Percentiles rank a stretch among this genome's conserved stretches.
Conservation (phyloP, 2,113 vertebrate species). For the Sialia sialis region DNA sequence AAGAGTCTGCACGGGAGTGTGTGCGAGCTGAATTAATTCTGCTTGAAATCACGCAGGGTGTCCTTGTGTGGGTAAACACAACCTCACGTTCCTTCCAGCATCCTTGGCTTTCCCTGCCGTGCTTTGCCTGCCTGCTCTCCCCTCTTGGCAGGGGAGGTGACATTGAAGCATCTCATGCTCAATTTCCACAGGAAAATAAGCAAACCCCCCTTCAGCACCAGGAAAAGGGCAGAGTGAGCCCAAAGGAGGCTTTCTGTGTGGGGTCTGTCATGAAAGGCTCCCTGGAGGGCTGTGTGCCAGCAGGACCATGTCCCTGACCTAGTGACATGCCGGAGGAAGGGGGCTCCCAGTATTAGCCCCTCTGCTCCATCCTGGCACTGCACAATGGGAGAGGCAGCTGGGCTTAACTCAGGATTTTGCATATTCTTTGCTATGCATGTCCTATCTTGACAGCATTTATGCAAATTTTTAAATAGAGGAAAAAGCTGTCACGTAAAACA, state of each 20-base stretch:
- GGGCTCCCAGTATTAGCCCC: background rate
- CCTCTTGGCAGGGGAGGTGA: background rate
- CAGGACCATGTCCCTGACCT: background rate
- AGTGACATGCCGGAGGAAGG: background rate
- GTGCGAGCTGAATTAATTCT: background rate
- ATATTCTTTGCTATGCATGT: slow-evolving; percentile 34
- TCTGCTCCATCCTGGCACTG: background rate
- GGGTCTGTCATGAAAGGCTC: background rate
- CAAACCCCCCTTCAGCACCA: background rate
- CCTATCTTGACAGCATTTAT: slow-evolving; percentile 55
- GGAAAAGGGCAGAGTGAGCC: background rate
- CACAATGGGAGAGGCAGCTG: background rate
- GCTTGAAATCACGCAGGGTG: background rate
- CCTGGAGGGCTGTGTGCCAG: background rate
- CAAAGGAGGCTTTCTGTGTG: background rate
- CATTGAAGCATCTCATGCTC: background rate
- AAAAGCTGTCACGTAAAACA: slow-evolving; percentile 47
- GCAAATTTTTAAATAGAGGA: slow-evolving; percentile 49
- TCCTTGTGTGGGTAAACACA: background rate
- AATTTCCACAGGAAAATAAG: background rate
- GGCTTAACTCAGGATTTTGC: slow-evolving; percentile 8
- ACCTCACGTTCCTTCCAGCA: background rate
- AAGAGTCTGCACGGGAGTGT: background rate
- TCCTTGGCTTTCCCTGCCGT: background rate
- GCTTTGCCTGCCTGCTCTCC: background rate